phyloP scores from a whole-genome alignment of 2,113 vertebrate genomes.

The Mastomys coucha region DNA sequence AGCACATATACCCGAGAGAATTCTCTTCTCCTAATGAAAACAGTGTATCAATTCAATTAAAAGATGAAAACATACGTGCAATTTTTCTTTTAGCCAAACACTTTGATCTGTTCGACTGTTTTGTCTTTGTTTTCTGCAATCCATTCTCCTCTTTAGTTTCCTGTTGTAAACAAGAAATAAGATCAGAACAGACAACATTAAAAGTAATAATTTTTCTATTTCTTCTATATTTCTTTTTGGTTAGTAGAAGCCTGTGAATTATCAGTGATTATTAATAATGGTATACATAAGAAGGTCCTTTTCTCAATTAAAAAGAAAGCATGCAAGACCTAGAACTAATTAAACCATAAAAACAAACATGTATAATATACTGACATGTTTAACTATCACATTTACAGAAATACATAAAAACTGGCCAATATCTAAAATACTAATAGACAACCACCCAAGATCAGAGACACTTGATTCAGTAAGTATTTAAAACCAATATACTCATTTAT shows the following conservation, averaged over 20 bases:
- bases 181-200: constrained; percentile 70
- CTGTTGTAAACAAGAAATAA: constrained; percentile 84
- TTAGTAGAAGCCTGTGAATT: constrained; percentile 65
- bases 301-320: not conserved
- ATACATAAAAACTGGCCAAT: constrained; percentile 20
- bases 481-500: constrained; percentile 39
- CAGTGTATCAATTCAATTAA: constrained; percentile 34
- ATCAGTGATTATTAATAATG: constrained; percentile 79
- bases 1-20: constrained; percentile 47
- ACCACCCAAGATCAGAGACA: constrained; percentile 48
- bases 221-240: not conserved
- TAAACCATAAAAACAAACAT: constrained; percentile 51
- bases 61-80: constrained; percentile 87
- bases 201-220: constrained; percentile 62
- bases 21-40: constrained; percentile 53
- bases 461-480: not conserved
- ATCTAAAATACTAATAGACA: constrained; percentile 44
- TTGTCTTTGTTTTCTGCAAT: constrained; percentile 86
- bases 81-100: constrained; percentile 88
- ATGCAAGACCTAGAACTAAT: not conserved
- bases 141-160: constrained; percentile 86
- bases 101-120: constrained; percentile 85
- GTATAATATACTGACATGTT: not conserved
- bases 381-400: not conserved
- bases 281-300: constrained; percentile 18